Evolutionary conservation across 2,797 vertebrate species (phyloP), one percentile per base, ranked within the genome.

Genomic region (Gadopsis bispinosus): DNA sequence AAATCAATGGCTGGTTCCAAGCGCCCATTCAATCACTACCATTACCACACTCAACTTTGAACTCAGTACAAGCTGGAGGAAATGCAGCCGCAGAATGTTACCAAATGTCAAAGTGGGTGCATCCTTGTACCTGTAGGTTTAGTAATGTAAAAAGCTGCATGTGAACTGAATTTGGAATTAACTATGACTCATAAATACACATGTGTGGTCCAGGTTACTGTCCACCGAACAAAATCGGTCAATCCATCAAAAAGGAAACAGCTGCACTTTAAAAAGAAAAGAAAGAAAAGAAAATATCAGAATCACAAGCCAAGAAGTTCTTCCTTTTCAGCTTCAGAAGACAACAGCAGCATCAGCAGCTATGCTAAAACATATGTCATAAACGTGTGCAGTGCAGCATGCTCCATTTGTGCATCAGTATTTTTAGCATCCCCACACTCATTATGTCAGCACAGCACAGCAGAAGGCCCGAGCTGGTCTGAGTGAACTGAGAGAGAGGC

Each of bases 381-480:
- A 80, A 66, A 31, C 29, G 64, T 86, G 87, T 85, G 87, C 83
- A 80, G 83, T 63, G 80, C 85, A 73, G 78, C 80, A 61, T 73
- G 87, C 80, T 87, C 88, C 79, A 87, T 89, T 94, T 93, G 91
- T 75, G 82, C 77, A 14, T 72, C 56, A 82, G 89, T 95, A 95
- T 95, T 95, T 94, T 94, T 95, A 94, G 93, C 86, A 80, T 85
- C 72, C 22, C 83, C 72, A 79, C 54, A 61, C 89, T 90, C 88
- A 89, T 87, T 91, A 91, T 84, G 91, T 89, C 87, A 90, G 90
- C 88, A 77, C 69, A 22, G 82, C 77, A 72, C 77, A 81, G 88
- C 83, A 86, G 79, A 85, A 77, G 76, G 82, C 83, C 78, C 43
- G 26, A 3, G 70, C 67, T 45, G 77, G 77, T 74, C 83, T 37